phyloP scores from a whole-genome alignment of 1,140 invertebrate genomes.

The Caenorhabditis inopinata region DNA sequence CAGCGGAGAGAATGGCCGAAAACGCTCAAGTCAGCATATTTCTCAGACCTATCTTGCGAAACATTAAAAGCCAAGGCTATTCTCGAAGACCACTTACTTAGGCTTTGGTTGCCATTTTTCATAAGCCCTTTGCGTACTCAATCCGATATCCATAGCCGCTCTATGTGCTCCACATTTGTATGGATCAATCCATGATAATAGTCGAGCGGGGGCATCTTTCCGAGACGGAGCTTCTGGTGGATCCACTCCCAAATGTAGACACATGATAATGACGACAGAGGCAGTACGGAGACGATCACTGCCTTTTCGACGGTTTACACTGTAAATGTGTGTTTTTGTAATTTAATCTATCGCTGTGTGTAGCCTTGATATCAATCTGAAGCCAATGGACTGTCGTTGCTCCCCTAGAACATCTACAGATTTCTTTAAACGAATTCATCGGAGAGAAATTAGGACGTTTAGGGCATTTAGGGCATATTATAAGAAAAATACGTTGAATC shows the following conservation, averaged over 20 bases:
- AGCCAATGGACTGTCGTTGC: too few species aligned
- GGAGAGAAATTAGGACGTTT: too few species aligned
- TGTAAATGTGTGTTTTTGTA: not conserved
- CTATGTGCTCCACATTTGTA: slow-evolving; percentile 83
- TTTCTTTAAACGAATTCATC: too few species aligned
- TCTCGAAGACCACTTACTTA: slow-evolving; percentile 61
- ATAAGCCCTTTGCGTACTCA: slow-evolving; percentile 89
- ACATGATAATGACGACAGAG: slow-evolving; percentile 95
- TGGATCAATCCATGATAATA: slow-evolving; percentile 92
- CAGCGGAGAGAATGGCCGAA: too few species aligned
- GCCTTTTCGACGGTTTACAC: slow-evolving; percentile 20
- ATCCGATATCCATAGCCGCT: slow-evolving; percentile 87
- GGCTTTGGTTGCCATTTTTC: slow-evolving; percentile 91
- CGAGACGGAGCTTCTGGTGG: slow-evolving; percentile 91
- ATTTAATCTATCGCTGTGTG: not conserved
- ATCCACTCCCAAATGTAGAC: slow-evolving; percentile 97
- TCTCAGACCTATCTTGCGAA: too few species aligned
- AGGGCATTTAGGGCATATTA: too few species aligned
- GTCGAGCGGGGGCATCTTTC: slow-evolving; percentile 87
- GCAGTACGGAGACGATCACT: slow-evolving; percentile 83
- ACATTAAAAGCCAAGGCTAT: too few species aligned
- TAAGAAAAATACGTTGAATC: too few species aligned
- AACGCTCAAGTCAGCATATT: too few species aligned
- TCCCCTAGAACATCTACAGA: too few species aligned
- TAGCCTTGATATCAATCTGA: too few species aligned